Conservation (phyloP, 1,140 invertebrate genomes). For the Pseudachorutes palmiensis region DNA sequence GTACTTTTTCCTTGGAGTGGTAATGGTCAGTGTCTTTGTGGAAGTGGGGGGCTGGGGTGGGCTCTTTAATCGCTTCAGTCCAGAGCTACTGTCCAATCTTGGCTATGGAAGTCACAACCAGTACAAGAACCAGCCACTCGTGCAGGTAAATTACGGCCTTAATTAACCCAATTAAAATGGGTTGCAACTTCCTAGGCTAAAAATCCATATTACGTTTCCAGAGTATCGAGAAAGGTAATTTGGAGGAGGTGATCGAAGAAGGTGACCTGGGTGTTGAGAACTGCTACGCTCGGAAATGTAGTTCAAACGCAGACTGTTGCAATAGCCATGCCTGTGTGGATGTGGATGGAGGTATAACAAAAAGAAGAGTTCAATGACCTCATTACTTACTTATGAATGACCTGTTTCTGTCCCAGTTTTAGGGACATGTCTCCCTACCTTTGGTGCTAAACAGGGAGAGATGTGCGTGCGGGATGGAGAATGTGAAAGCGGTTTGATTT, state of each 20-base stretch:
- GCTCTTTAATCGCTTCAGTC: constrained; percentile 73
- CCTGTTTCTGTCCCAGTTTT: constrained; percentile 48
- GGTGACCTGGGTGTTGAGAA: not conserved
- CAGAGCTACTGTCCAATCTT: constrained; percentile 70
- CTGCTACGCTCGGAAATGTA: constrained; percentile 51
- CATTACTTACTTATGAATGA: constrained; percentile 11
- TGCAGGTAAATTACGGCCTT: constrained; percentile 35
- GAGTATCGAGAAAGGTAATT: constrained; percentile 36
- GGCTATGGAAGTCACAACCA: constrained; percentile 58
- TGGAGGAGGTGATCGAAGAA: constrained; percentile 37
- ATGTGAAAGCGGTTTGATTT: constrained; percentile 64
- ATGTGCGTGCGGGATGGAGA: constrained; percentile 62
- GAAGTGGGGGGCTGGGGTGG: constrained; percentile 42
- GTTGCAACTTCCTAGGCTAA: too few species aligned
- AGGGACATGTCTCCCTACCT: constrained; percentile 62
- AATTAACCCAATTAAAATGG: too few species aligned
- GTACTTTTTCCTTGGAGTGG: not conserved
- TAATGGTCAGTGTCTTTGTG: not conserved
- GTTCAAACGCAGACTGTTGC: constrained; percentile 67
- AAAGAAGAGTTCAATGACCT: not conserved
- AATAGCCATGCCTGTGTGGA: constrained; percentile 63
- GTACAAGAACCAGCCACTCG: constrained; percentile 47
- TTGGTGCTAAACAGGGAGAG: constrained; percentile 63
- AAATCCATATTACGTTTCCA: constrained; percentile 8
- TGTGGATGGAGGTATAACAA: constrained; percentile 54